Evolutionary conservation across 2,888 invertebrate species (phyloP).

Genomic region (Aspidiotus destructor): DNA sequence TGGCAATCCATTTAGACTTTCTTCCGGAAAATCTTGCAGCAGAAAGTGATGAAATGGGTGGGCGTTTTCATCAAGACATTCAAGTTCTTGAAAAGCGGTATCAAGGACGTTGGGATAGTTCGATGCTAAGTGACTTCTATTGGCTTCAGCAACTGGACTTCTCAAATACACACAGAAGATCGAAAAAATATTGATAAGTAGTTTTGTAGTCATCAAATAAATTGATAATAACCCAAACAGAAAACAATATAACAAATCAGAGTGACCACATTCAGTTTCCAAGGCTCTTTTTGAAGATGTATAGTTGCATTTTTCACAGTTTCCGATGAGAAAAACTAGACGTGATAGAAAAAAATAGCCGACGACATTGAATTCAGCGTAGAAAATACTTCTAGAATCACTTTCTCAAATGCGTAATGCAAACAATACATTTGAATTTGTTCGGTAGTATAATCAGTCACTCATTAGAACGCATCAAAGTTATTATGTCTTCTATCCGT

Average conservation of each 20-base stretch:
- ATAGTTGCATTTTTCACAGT: not conserved
- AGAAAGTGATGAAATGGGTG: conserved; percentile 41
- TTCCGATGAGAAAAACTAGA: conserved; percentile 1
- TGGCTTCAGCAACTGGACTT: not conserved
- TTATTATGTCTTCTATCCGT: too few relatives aligned
- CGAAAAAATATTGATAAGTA: not conserved
- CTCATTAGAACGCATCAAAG: not conserved
- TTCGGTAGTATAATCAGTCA: not conserved
- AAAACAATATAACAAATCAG: not conserved
- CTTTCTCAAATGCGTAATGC: not conserved
- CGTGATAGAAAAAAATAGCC: not conserved
- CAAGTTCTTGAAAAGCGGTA: conserved; percentile 1
- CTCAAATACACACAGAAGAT: not conserved
- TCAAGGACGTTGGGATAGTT: not conserved
- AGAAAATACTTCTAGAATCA: not conserved
- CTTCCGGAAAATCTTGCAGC: conserved; percentile 41
- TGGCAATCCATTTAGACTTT: conserved; percentile 40
- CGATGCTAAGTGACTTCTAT: conserved; percentile 4
- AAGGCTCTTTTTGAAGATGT: not conserved
- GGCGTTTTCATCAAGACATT: conserved; percentile 37
- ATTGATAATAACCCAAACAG: not conserved
- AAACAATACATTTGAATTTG: not conserved
- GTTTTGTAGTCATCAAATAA: not conserved
- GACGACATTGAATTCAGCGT: not conserved
- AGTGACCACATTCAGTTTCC: not conserved